These are phyloP conservation scores for Anguilla megastoma DNA, from an alignment of 2,797 vertebrate species.

Conservation along the genomic window DNA sequence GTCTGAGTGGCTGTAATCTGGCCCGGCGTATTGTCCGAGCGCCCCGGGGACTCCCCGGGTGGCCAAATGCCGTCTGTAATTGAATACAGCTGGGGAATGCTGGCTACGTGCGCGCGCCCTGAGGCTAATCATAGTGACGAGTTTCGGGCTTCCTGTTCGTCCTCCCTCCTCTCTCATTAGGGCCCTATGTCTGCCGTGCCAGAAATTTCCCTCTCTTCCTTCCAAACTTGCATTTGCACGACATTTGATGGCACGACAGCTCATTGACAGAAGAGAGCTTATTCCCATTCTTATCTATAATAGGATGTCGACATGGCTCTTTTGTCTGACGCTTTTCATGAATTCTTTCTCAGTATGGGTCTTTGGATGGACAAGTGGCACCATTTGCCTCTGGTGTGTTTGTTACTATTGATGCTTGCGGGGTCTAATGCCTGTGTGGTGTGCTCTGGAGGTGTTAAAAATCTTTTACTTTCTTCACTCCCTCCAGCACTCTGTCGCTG, in stretches of 20 bases:
- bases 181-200: neutral
- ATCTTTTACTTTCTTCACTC: neutral
- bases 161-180: neutral
- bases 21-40: constrained; percentile 15
- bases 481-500: neutral
- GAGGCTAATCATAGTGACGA: constrained; percentile 47
- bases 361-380: neutral
- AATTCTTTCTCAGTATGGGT: neutral
- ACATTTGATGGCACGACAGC: neutral
- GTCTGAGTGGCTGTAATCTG: constrained; percentile 24
- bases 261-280: neutral
- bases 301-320: neutral
- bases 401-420: neutral
- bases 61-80: constrained; percentile 42
- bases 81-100: constrained; percentile 37
- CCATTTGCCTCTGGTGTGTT: neutral
- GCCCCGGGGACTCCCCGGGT: constrained; percentile 17
- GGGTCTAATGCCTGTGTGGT: neutral
- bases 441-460: neutral
- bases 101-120: constrained; percentile 34
- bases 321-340: neutral
- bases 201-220: neutral
- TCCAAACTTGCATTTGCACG: neutral
- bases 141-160: neutral
- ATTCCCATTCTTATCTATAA: neutral